Conservation (phyloP, 2,888 invertebrate species). For the Meteorus colon region DNA sequence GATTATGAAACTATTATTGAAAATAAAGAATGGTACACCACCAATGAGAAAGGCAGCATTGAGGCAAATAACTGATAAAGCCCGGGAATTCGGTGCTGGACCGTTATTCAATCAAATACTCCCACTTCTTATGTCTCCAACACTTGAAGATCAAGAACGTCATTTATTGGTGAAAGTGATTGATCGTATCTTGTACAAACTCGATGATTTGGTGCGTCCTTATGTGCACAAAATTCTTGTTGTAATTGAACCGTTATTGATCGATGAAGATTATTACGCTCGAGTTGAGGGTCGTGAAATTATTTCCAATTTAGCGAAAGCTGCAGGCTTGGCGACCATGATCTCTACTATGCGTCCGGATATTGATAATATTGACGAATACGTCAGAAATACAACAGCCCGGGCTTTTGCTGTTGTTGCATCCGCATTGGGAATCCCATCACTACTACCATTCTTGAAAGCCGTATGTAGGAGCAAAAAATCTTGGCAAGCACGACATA, state of each 20-base stretch:
- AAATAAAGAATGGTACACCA: constrained; percentile 99
- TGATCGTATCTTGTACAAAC: constrained; percentile 97
- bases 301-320: constrained; percentile 99
- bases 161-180: constrained; percentile 99
- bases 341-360: constrained; percentile 99
- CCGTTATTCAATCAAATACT: constrained; percentile 99
- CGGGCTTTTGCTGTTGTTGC: constrained; percentile 99
- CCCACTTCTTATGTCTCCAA: constrained; percentile 99
- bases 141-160: constrained; percentile 98
- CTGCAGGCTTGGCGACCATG: constrained; percentile 99
- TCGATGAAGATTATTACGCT: constrained; percentile 99
- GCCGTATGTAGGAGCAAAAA: constrained; percentile 99
- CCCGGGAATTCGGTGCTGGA: constrained; percentile 98
- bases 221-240: constrained; percentile 99
- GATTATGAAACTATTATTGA: constrained; percentile 98
- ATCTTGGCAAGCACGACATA: constrained; percentile 98
- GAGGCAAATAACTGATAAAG: constrained; percentile 98
- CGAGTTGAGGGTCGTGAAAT: constrained; percentile 99
- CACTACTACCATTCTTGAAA: constrained; percentile 96
- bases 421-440: constrained; percentile 98
- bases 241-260: constrained; percentile 97
- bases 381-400: constrained; percentile 99
- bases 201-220: constrained; percentile 98
- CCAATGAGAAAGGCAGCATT: constrained; percentile 99
- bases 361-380: constrained; percentile 99